These are phyloP conservation scores for Megaleporinus macrocephalus DNA, from an alignment of 2,113 vertebrate genomes.

Conservation along the genomic window DNA sequence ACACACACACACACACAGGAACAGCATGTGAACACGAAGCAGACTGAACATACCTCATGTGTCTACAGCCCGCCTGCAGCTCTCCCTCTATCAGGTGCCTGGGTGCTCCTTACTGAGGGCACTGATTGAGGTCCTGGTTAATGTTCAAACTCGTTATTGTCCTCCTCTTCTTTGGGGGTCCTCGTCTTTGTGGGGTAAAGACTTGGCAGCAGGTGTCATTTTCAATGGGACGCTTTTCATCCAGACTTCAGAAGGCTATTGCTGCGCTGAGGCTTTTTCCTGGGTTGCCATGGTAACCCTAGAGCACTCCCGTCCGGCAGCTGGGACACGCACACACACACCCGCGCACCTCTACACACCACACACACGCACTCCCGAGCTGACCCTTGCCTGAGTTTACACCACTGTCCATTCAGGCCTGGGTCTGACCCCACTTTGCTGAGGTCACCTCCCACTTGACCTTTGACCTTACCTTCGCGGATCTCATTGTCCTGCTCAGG, in stretches of 20 bases:
- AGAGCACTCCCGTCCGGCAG: neutral
- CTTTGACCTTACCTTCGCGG: constrained; percentile 55
- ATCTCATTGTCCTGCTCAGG: constrained; percentile 51
- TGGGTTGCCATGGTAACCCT: constrained; percentile 6
- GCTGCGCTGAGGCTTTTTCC: neutral
- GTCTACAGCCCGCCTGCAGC: neutral
- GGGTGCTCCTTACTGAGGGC: neutral
- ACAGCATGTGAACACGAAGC: neutral
- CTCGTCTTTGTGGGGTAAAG: neutral
- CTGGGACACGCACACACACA: neutral
- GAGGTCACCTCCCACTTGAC: neutral
- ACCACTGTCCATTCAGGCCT: neutral
- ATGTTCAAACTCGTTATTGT: neutral
- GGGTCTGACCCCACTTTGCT: neutral
- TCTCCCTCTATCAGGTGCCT: neutral
- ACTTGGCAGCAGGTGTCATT: neutral
- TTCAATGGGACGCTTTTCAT: neutral
- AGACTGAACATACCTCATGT: neutral
- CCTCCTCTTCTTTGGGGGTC: neutral
- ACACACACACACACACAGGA: no score
- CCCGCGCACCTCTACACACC: neutral
- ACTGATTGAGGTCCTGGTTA: neutral
- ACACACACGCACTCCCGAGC: neutral
- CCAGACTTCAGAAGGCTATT: neutral
- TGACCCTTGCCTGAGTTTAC: neutral